Conservation (phyloP, 2,888 invertebrate genomes). For the Stenolophus ochropezus region DNA sequence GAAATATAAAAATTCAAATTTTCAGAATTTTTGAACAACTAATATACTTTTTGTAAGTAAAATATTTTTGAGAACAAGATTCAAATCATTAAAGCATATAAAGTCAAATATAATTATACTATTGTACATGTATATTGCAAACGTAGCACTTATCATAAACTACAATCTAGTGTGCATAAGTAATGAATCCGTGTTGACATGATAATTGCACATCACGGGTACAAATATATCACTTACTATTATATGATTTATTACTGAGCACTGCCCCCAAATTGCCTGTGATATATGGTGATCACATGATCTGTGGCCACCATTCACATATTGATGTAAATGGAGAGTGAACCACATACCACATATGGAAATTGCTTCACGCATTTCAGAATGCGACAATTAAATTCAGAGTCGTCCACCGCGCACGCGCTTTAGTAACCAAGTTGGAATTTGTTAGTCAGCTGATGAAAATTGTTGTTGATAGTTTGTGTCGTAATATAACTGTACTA, state of each 20-base stretch:
- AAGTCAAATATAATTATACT: too few relatives aligned
- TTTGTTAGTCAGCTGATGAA: neutral
- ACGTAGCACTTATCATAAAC: neutral
- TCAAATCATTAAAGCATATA: too few relatives aligned
- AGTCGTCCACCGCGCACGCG: neutral
- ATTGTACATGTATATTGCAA: neutral
- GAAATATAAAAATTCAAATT: too few relatives aligned
- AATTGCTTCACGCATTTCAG: slow-evolving; percentile 10
- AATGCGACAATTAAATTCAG: neutral
- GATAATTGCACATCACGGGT: slow-evolving; percentile 16
- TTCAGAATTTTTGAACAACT: too few relatives aligned
- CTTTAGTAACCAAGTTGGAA: neutral
- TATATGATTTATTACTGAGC: slow-evolving; percentile 20
- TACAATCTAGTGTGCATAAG: neutral
- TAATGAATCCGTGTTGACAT: neutral
- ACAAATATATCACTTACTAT: slow-evolving; percentile 42
- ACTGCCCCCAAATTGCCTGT: slow-evolving; percentile 26
- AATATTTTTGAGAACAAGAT: too few relatives aligned
- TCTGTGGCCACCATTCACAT: slow-evolving; percentile 40
- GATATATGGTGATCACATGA: slow-evolving; percentile 35
- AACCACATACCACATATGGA: slow-evolving; percentile 31
- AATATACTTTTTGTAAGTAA: too few relatives aligned
- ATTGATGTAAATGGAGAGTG: slow-evolving; percentile 28
- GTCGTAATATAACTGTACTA: too few relatives aligned
- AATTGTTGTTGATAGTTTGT: neutral